Evolutionary conservation across 2,113 vertebrate genomes (phyloP), one percentile per base, ranked within the genome.

Genomic region (Dermatemys mawii): DNA sequence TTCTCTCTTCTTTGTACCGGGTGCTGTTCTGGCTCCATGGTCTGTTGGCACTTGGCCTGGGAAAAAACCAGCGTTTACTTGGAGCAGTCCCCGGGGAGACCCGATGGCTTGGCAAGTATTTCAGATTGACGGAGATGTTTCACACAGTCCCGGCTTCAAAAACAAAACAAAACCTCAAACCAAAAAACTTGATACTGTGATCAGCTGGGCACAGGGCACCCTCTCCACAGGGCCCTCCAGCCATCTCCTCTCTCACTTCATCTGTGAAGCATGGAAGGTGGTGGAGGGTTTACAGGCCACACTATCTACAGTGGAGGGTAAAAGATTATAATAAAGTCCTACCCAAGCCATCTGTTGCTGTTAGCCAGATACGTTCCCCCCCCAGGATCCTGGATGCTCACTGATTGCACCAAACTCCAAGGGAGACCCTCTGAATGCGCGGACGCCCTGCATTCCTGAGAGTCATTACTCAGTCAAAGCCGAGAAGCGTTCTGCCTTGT

Each of bases 401-500:
- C 9, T 70, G 63, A 5, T 21, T 21, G 19, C n/a, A n/a, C n/a
- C 4, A 22, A 19, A n/a, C n/a, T 70, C 63, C 63, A 38, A 21
- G 63, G 35, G 63, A 38, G 63, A 70, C n/a, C 63, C 8, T 70
- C 17, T 2, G 16, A 22, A 38, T 19, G 17, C 60, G 7, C 60
- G 9, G 38, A 41, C 5, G 3, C 70, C 38, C 70, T 11, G 21
- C 11, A 2, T 41, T 41, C n/a, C 8, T 19, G 19, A 41, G 38
- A 44, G 22, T 35, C 35, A 13, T 19, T 49, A 13, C 78, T 53
- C 48, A 6, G 46, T 27, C 1, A 0, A 35, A 2, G 19, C 5
- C 3, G 4, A 0, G 12, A 44, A 70, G 55, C 0, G 44, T 49
- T n/a, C 14, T 22, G 24, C 55, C 41, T 60, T 5, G 70, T 21